Conservation (phyloP, 2,888 invertebrate genomes). For the Melitaea athalia region DNA sequence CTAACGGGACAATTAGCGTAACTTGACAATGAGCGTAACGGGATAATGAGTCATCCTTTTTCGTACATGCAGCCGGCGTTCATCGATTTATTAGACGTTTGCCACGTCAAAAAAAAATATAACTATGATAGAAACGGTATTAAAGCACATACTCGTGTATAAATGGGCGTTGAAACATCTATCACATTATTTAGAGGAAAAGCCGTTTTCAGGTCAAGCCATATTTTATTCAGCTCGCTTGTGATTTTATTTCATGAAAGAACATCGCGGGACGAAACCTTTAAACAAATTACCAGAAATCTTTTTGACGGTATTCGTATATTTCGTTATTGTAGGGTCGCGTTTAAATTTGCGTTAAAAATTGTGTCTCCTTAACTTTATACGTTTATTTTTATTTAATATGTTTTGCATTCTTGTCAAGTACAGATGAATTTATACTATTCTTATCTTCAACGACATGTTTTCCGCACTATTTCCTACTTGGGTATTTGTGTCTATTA, state of each 20-base stretch:
- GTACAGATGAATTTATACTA: not conserved
- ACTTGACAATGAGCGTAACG: too few species aligned
- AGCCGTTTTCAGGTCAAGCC: slow-evolving; percentile 16
- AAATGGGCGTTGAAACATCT: slow-evolving; percentile 8
- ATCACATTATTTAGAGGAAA: not conserved
- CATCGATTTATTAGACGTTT: too few species aligned
- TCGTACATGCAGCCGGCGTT: too few species aligned
- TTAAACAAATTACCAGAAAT: slow-evolving; percentile 15
- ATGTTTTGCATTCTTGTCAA: not conserved
- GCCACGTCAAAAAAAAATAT: too few species aligned
- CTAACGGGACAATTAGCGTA: too few species aligned
- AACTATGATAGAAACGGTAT: not conserved
- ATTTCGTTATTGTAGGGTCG: slow-evolving; percentile 2
- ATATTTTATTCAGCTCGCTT: slow-evolving; percentile 21
- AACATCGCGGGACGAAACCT: slow-evolving; percentile 15
- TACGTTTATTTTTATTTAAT: not conserved
- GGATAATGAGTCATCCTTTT: too few species aligned
- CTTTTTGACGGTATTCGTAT: slow-evolving; percentile 14
- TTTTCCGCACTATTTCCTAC: too few species aligned
- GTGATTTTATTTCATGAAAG: slow-evolving; percentile 25
- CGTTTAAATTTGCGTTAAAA: not conserved
- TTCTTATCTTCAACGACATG: too few species aligned
- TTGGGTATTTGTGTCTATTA: too few species aligned
- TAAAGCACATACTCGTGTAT: not conserved
- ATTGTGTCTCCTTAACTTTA: too few species aligned